phyloP scores from a whole-genome alignment of 2,797 vertebrate species.

The Craterocephalus amniculus region DNA sequence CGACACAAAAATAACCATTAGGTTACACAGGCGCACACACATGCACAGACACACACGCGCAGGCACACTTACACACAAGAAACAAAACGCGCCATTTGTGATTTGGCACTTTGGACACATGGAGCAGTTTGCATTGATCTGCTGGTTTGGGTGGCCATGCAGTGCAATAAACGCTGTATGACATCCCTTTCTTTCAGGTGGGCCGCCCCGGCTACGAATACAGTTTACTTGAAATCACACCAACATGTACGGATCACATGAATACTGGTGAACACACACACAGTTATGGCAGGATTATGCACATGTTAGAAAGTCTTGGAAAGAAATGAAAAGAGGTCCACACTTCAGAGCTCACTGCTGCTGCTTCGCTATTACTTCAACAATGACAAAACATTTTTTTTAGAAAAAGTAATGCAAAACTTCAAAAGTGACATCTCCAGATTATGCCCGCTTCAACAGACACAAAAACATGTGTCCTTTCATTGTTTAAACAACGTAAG shows the following conservation, averaged over 20 bases:
- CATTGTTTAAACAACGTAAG: constrained; percentile 26
- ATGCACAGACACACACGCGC: constrained; percentile 35
- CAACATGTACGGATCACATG: constrained; percentile 69
- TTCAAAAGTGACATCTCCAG: constrained; percentile 25
- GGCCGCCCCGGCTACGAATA: constrained; percentile 70
- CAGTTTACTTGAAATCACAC: constrained; percentile 68
- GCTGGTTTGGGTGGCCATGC: constrained; percentile 83
- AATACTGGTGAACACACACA: constrained; percentile 60
- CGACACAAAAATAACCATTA: constrained; percentile 82
- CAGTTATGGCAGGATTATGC: constrained; percentile 79
- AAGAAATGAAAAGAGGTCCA: constrained; percentile 44
- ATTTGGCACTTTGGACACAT: constrained; percentile 87
- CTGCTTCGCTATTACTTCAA: constrained; percentile 60
- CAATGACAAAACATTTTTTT: constrained; percentile 35
- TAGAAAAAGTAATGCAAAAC: constrained; percentile 29
- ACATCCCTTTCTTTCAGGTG: constrained; percentile 66
- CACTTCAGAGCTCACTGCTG: constrained; percentile 49
- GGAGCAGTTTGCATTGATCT: constrained; percentile 84
- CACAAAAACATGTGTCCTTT: constrained; percentile 28
- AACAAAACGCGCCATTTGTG: constrained; percentile 70
- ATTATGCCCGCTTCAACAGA: constrained; percentile 36
- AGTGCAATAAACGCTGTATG: constrained; percentile 73
- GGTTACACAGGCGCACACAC: constrained; percentile 67
- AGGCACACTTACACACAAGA: constrained; percentile 33
- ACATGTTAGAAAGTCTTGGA: constrained; percentile 65